Conservation (phyloP, 2,888 invertebrate species). For the Sturmia bella region DNA sequence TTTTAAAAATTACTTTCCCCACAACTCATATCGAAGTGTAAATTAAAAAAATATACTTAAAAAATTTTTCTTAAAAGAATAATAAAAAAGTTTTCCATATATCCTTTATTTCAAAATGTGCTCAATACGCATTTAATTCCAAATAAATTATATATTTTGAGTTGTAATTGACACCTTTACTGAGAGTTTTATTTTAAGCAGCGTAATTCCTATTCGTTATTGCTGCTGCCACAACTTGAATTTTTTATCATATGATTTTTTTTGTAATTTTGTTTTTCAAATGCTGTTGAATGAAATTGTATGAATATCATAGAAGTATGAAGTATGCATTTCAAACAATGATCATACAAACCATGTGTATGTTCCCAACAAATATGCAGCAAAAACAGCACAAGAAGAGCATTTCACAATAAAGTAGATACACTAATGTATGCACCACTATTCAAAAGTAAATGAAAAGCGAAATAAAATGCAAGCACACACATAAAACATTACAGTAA, state of each 20-base stretch:
- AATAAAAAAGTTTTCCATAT: not conserved
- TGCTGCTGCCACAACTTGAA: not conserved
- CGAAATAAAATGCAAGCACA: conserved; percentile 37
- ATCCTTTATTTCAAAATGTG: conserved; percentile 22
- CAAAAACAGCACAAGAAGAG: conserved; percentile 39
- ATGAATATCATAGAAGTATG: conserved; percentile 49
- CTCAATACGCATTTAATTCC: not conserved
- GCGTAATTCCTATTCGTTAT: conserved; percentile 27
- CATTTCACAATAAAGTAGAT: conserved; percentile 51
- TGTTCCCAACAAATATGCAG: conserved; percentile 19
- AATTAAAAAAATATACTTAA: no score
- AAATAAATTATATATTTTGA: not conserved
- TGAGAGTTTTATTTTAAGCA: not conserved
- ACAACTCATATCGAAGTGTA: no score
- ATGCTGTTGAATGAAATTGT: conserved; percentile 49
- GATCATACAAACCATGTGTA: conserved; percentile 46
- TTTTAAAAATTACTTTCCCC: no score
- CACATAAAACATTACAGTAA: conserved; percentile 23
- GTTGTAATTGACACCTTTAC: no score
- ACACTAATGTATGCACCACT: conserved; percentile 51
- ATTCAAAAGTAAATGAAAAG: conserved; percentile 56
- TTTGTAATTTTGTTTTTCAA: conserved; percentile 27
- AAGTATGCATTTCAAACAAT: conserved; percentile 47
- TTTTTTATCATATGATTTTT: not conserved
- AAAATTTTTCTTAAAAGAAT: no score